Conservation (phyloP, 2,797 vertebrate species). For the Phrynocephalus vlangalii region DNA sequence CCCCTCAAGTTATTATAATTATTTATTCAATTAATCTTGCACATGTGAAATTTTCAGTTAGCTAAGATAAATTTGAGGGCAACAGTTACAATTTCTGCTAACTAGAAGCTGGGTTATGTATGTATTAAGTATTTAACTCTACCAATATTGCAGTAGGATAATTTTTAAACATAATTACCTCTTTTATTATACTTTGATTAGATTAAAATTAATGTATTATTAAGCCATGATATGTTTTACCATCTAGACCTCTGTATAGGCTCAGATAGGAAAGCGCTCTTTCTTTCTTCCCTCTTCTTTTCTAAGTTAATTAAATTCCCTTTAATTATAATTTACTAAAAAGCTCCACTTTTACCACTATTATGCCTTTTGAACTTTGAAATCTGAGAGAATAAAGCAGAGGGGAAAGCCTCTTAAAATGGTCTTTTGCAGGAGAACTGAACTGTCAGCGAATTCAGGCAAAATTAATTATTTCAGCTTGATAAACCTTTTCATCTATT, state of each 20-base stretch:
- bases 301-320: slow-evolving; percentile 96
- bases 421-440: slow-evolving; percentile 89
- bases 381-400: slow-evolving; percentile 70
- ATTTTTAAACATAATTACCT: slow-evolving; percentile 92
- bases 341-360: slow-evolving; percentile 88
- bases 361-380: slow-evolving; percentile 86
- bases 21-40: slow-evolving; percentile 82
- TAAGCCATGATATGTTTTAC: slow-evolving; percentile 90
- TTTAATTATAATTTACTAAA: slow-evolving; percentile 97
- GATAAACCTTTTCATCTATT: slow-evolving; percentile 99
- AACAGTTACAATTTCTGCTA: slow-evolving; percentile 81
- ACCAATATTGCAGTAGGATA: slow-evolving; percentile 78
- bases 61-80: slow-evolving; percentile 77
- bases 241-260: slow-evolving; percentile 91
- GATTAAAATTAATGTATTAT: slow-evolving; percentile 95
- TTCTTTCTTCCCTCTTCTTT: slow-evolving; percentile 68
- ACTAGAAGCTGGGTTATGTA: slow-evolving; percentile 66
- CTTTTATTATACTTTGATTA: slow-evolving; percentile 95
- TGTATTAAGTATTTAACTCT: slow-evolving; percentile 79
- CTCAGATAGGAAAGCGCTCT: slow-evolving; percentile 89
- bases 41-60: slow-evolving; percentile 75
- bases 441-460: slow-evolving; percentile 97
- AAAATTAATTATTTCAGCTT: slow-evolving; percentile 99
- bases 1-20: slow-evolving; percentile 74
- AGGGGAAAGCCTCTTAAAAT: slow-evolving; percentile 76